Evolutionary conservation across 2,113 vertebrate genomes (phyloP).

Genomic region (Dryoscopus gambensis): DNA sequence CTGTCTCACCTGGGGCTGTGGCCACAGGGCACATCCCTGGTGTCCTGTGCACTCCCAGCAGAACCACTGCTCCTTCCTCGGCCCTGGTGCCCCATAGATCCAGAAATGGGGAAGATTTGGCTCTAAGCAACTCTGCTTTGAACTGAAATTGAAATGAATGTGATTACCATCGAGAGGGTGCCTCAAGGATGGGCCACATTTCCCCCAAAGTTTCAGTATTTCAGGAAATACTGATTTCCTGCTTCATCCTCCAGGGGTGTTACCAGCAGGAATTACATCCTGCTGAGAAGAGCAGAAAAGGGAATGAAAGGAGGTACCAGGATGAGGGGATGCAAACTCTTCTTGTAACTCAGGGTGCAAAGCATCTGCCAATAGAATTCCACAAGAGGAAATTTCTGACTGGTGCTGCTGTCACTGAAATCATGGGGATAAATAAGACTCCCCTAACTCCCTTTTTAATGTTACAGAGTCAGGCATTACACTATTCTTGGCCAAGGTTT

Average conservation of each 20-base stretch:
- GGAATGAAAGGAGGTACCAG: neutral
- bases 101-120: neutral
- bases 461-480: neutral
- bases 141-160: neutral
- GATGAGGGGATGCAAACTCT: neutral
- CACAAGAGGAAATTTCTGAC: neutral
- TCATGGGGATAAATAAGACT: neutral
- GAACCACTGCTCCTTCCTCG: neutral
- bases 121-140: neutral
- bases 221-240: neutral
- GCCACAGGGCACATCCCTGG: neutral
- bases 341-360: neutral
- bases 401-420: neutral
- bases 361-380: neutral
- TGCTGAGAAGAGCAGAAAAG: neutral
- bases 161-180: neutral
- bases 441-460: neutral
- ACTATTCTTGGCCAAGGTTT: neutral
- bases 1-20: neutral
- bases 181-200: neutral
- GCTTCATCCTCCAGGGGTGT: neutral
- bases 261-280: neutral
- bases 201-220: neutral
- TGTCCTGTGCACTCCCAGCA: neutral
- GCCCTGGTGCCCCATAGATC: neutral